These are phyloP conservation scores for Hafferia zeledoni DNA, from an alignment of 2,797 vertebrate genomes.

Conservation along the genomic window DNA sequence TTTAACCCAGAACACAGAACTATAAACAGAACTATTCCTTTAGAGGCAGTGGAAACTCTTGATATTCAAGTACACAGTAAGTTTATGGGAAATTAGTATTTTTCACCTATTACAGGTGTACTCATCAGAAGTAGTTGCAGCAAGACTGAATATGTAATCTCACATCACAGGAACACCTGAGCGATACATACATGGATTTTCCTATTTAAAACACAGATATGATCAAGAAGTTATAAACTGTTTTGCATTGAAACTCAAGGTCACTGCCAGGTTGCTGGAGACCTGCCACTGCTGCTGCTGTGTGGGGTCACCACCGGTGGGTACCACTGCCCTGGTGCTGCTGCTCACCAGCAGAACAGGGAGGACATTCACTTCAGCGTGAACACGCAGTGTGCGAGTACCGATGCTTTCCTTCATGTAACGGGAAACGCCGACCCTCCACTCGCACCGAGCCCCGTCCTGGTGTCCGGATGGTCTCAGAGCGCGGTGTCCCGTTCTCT, in stretches of 20 bases:
- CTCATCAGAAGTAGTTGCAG: background rate
- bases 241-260: background rate
- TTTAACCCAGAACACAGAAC: background rate
- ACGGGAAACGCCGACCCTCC: background rate
- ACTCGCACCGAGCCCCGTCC: background rate
- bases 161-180: background rate
- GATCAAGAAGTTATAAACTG: background rate
- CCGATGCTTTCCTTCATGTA: background rate
- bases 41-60: background rate
- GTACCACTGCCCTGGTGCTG: background rate
- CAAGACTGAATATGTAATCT: background rate
- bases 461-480: accelerated
- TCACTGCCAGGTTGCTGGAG: background rate
- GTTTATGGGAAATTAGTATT: background rate
- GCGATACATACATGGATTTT: background rate
- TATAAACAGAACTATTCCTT: background rate
- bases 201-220: background rate
- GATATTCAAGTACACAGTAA: background rate
- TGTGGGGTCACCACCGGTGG: background rate
- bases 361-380: accelerated
- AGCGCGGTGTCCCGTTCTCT: background rate
- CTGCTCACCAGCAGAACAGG: background rate
- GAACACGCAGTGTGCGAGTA: accelerated
- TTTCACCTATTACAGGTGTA: background rate
- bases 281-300: background rate